Evolutionary conservation across 2,113 vertebrate genomes (phyloP).

Genomic region (Pituophis catenifer): DNA sequence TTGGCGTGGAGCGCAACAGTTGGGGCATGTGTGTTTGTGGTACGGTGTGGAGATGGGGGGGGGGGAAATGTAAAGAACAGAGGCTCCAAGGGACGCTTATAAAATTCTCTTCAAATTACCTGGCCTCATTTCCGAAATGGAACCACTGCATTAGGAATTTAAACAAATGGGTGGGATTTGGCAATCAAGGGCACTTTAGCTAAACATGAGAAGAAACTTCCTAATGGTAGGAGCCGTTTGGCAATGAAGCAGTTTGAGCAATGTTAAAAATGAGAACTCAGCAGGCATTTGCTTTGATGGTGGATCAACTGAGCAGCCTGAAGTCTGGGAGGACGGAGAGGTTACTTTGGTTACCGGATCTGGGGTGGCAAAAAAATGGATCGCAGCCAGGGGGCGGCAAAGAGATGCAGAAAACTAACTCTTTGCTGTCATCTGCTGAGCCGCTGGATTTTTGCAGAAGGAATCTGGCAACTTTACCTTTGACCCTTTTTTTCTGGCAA

Average conservation of each 20-base stretch:
- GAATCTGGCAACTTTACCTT: neutral
- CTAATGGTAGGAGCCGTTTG: neutral
- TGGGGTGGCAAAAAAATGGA: neutral
- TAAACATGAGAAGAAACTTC: neutral
- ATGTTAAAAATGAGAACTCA: neutral
- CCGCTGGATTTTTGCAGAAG: neutral
- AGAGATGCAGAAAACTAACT: neutral
- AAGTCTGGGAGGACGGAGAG: neutral
- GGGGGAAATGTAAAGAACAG: neutral
- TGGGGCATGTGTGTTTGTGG: neutral
- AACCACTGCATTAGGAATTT: neutral
- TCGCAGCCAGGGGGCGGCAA: neutral
- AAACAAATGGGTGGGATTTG: neutral
- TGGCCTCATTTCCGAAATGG: neutral
- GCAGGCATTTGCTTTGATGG: neutral
- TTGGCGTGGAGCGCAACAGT: neutral
- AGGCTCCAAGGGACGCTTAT: neutral
- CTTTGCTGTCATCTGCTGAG: neutral
- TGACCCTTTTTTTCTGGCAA: neutral
- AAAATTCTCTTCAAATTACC: neutral
- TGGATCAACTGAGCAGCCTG: neutral
- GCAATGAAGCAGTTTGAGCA: neutral
- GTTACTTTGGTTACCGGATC: neutral
- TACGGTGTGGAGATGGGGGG: neutral
- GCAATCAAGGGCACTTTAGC: neutral